These are phyloP conservation scores for Monopterus albus DNA, from an alignment of 2,113 vertebrate genomes.

Conservation along the genomic window DNA sequence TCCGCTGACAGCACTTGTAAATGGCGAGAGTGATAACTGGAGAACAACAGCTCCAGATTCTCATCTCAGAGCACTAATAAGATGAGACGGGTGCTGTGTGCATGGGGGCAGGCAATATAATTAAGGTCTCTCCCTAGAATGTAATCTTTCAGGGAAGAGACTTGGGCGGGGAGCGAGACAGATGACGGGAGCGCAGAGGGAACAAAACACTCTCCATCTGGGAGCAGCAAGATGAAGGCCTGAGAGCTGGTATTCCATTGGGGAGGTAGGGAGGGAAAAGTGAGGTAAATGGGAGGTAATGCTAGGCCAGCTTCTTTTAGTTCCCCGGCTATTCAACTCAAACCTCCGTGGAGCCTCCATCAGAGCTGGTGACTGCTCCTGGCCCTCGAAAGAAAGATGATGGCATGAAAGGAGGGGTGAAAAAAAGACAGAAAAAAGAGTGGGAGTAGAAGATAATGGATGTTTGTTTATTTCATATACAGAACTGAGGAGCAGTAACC, in stretches of 20 bases:
- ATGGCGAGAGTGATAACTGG: conserved; percentile 73
- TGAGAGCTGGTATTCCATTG: conserved; percentile 75
- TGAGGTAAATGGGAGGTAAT: conserved; percentile 80
- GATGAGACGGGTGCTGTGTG: conserved; percentile 76
- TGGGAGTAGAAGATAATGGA: conserved; percentile 73
- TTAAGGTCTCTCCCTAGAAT: conserved; percentile 80
- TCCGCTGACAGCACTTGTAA: conserved; percentile 71
- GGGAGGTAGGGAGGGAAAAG: conserved; percentile 69
- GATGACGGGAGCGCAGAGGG: conserved; percentile 71
- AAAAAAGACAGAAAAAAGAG: conserved; percentile 58
- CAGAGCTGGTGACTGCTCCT: conserved; percentile 72
- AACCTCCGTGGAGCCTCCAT: conserved; percentile 76
- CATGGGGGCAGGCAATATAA: conserved; percentile 77
- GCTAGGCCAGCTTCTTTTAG: conserved; percentile 75
- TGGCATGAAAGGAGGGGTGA: conserved; percentile 56
- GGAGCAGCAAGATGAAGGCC: conserved; percentile 77
- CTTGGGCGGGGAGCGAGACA: conserved; percentile 59
- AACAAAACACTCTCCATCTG: conserved; percentile 80
- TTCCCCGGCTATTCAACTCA: conserved; percentile 75
- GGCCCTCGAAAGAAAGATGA: conserved; percentile 65
- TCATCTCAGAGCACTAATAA: conserved; percentile 81
- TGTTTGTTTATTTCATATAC: conserved; percentile 74
- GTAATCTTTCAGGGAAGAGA: conserved; percentile 77
- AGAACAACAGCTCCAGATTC: conserved; percentile 75
- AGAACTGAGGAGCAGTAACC: conserved; percentile 50